Conservation (phyloP, 2,797 vertebrate genomes). For the Apogon talboti region DNA sequence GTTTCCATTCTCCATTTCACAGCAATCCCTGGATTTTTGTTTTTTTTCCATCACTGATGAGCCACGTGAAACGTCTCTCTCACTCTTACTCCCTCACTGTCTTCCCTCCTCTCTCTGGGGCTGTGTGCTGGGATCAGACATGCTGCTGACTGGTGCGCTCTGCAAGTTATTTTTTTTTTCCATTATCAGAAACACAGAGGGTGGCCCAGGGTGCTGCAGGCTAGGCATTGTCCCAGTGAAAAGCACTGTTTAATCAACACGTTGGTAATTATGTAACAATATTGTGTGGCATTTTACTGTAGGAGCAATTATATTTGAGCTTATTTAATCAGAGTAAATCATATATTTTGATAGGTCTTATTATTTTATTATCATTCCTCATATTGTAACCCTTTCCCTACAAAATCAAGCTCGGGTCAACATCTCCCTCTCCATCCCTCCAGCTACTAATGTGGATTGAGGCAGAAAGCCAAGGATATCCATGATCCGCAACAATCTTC, state of each 20-base stretch:
- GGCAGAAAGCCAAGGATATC: slow-evolving; percentile 28
- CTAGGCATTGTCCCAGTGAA: slow-evolving; percentile 1
- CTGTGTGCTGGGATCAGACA: slow-evolving; percentile 30
- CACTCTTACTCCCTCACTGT: slow-evolving; percentile 7
- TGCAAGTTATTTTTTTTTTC: slow-evolving; percentile 35
- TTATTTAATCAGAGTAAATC: slow-evolving; percentile 10
- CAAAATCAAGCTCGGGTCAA: slow-evolving; percentile 22
- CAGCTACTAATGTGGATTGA: slow-evolving; percentile 16
- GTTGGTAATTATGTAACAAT: slow-evolving; percentile 35
- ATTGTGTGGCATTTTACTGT: slow-evolving; percentile 15
- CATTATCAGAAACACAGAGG: slow-evolving; percentile 39
- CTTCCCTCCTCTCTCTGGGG: background rate
- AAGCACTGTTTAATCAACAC: slow-evolving; percentile 32
- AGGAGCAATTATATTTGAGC: slow-evolving; percentile 15
- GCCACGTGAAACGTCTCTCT: slow-evolving; percentile 36
- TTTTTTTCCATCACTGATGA: slow-evolving; percentile 32
- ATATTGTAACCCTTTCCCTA: slow-evolving; percentile 4
- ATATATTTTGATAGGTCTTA: slow-evolving; percentile 1
- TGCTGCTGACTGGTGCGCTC: slow-evolving; percentile 22
- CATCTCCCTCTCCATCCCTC: background rate
- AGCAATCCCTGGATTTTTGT: slow-evolving; percentile 21
- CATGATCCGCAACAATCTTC: slow-evolving; percentile 37
- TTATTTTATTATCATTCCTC: slow-evolving; percentile 9
- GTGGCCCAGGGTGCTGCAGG: slow-evolving; percentile 27
- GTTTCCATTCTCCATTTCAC: slow-evolving; percentile 48